Percentiles rank a stretch among this genome's conserved stretches.
Conservation (phyloP, 1,140 invertebrate species). For the Phenacoccus solenopsis region DNA sequence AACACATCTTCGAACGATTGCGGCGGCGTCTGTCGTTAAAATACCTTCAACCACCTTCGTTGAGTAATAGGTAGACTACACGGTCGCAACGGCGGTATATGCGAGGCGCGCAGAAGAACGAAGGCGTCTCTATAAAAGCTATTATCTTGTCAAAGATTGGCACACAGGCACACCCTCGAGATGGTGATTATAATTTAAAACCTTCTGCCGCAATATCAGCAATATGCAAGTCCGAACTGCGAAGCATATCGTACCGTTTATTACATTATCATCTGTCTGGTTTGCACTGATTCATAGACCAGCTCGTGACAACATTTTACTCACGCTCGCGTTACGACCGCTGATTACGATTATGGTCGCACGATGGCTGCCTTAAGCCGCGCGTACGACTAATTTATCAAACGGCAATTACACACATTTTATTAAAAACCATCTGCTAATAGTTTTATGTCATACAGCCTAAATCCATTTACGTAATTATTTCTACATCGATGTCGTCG, state of each 20-base stretch:
- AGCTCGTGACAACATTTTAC: slow-evolving; percentile 15
- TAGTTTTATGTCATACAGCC: not conserved
- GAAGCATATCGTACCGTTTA: not conserved
- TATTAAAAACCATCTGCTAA: not conserved
- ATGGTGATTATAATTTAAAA: not conserved
- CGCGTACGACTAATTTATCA: not conserved
- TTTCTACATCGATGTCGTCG: too few relatives aligned
- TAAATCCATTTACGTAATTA: slow-evolving; percentile 12
- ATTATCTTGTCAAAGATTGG: slow-evolving; percentile 10
- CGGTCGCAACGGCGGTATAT: too few relatives aligned
- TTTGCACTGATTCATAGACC: slow-evolving; percentile 1
- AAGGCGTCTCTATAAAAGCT: not conserved
- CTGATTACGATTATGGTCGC: not conserved
- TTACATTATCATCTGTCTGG: not conserved
- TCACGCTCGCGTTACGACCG: slow-evolving; percentile 8
- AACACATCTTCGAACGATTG: too few relatives aligned
- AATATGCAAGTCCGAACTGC: not conserved
- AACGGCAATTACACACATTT: not conserved
- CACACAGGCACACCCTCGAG: not conserved
- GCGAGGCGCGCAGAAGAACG: too few relatives aligned
- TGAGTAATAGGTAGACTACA: too few relatives aligned
- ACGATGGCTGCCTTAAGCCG: not conserved
- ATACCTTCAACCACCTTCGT: too few relatives aligned
- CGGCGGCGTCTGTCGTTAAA: too few relatives aligned
- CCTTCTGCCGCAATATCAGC: not conserved